A percentile compares a stretch with the other conserved stretches of the same genome.
Evolutionary conservation across 2,888 invertebrate genomes (phyloP).

Genomic region (Ochropleura plecta): DNA sequence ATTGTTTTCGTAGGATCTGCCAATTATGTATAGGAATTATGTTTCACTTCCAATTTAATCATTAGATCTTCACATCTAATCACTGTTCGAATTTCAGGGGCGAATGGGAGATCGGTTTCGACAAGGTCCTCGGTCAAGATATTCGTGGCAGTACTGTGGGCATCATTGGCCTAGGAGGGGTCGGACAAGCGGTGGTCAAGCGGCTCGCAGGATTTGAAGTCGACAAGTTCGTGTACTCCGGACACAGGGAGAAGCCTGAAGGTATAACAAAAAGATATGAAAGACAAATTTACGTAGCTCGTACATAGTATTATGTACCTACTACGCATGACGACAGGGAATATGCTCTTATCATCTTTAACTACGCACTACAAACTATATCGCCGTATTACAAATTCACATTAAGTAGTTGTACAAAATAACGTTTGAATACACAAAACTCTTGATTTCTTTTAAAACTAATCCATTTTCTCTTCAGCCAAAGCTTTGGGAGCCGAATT

Average conservation of each 20-base stretch:
- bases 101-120: constrained; percentile 92
- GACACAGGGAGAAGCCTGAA: constrained; percentile 92
- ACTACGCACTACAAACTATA: constrained; percentile 1
- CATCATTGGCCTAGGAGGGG: constrained; percentile 95
- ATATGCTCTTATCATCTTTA: neutral
- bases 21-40: neutral
- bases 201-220: constrained; percentile 94
- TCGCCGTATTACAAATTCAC: neutral
- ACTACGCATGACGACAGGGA: neutral
- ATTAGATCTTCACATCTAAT: neutral
- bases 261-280: constrained; percentile 76
- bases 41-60: neutral
- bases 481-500: constrained; percentile 90
- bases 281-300: neutral
- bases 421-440: neutral
- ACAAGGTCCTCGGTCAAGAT: constrained; percentile 95
- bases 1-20: neutral
- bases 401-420: neutral
- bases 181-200: constrained; percentile 95
- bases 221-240: constrained; percentile 93
- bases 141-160: constrained; percentile 95
- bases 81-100: constrained; percentile 85
- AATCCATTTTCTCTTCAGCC: constrained; percentile 66
- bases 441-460: neutral
- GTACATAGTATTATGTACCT: neutral